phyloP scores from a whole-genome alignment of 2,888 invertebrate genomes.

The Phanerotoma sp. region DNA sequence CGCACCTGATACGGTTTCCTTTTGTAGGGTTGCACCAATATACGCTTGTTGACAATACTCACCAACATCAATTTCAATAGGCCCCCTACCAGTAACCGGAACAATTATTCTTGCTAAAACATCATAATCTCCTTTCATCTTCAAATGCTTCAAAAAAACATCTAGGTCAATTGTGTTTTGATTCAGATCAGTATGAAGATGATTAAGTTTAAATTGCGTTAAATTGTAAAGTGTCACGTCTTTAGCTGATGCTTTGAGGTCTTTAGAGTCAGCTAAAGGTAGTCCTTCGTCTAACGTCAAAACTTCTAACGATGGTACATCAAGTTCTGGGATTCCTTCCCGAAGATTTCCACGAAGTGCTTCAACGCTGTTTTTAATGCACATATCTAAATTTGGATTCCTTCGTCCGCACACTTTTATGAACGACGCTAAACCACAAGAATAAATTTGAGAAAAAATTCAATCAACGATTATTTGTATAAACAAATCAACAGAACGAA shows the following conservation, averaged over 20 bases:
- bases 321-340: conserved; percentile 48
- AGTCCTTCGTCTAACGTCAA: conserved; percentile 38
- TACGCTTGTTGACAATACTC: no score
- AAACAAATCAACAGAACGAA: not conserved
- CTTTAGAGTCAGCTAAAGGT: conserved; percentile 36
- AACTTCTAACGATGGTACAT: conserved; percentile 46
- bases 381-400: conserved; percentile 45
- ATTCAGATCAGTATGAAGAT: conserved; percentile 36
- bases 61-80: conserved; percentile 41
- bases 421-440: conserved; percentile 42
- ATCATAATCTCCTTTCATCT: conserved; percentile 42
- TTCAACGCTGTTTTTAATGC: conserved; percentile 41
- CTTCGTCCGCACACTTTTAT: conserved; percentile 45
- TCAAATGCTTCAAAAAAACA: conserved; percentile 29
- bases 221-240: conserved; percentile 44
- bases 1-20: no score
- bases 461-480: not conserved
- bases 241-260: conserved; percentile 39
- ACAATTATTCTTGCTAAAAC: conserved; percentile 45
- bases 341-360: conserved; percentile 32
- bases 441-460: not conserved
- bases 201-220: conserved; percentile 29
- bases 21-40: no score
- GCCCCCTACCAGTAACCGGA: conserved; percentile 43
- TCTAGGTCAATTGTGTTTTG: conserved; percentile 33